phyloP scores from a whole-genome alignment of 1,140 invertebrate genomes.

The Plectus sambesii region DNA sequence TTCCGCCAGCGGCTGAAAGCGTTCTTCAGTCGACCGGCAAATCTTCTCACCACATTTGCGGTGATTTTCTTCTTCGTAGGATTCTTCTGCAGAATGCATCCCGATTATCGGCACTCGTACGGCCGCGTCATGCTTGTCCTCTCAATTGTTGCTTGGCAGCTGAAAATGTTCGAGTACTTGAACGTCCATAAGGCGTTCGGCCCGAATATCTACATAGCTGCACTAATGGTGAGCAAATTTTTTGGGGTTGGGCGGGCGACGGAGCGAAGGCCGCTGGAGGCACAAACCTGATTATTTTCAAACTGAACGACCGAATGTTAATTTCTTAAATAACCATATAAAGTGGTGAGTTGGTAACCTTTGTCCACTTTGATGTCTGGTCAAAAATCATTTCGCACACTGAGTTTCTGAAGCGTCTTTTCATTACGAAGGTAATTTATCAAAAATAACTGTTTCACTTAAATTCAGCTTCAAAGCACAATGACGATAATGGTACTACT shows the following conservation, averaged over 20 bases:
- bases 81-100: constrained; percentile 32
- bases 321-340: constrained; percentile 3
- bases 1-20: too few species aligned
- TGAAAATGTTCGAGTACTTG: constrained; percentile 90
- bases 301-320: constrained; percentile 66
- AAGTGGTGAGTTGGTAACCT: too few species aligned
- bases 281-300: too few species aligned
- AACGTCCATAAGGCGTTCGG: constrained; percentile 56
- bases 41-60: constrained; percentile 37
- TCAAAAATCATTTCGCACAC: too few species aligned
- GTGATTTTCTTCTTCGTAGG: constrained; percentile 36
- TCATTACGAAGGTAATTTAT: constrained; percentile 56
- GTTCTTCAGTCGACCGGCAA: too few species aligned
- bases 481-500: constrained; percentile 91
- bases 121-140: constrained; percentile 59
- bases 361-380: too few species aligned
- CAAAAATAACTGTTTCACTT: too few species aligned
- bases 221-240: too few species aligned
- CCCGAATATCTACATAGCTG: too few species aligned
- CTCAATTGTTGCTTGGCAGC: constrained; percentile 60
- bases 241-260: too few species aligned
- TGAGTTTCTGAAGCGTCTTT: constrained; percentile 17
- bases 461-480: too few species aligned
- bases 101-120: constrained; percentile 18
- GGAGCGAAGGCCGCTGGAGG: too few species aligned